Evolutionary conservation across 2,113 vertebrate genomes (phyloP).

Genomic region (Gavialis gangeticus): DNA sequence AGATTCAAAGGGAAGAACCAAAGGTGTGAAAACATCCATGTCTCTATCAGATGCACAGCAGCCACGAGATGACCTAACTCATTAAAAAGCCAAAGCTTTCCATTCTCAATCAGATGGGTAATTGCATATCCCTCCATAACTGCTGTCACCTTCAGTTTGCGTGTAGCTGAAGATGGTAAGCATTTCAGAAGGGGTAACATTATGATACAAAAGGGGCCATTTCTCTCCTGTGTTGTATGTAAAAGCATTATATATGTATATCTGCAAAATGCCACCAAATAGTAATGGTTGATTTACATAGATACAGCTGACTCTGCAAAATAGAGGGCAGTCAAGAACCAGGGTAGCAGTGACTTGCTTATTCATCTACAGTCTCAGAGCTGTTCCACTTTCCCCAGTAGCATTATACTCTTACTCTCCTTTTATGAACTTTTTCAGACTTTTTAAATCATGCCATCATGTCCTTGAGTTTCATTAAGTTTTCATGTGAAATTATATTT

Average conservation of each 20-base stretch:
- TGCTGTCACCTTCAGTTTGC: background rate
- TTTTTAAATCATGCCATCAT: background rate
- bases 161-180: background rate
- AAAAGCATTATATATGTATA: background rate
- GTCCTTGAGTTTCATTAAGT: background rate
- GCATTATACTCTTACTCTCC: background rate
- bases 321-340: background rate
- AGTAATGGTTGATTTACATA: background rate
- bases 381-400: background rate
- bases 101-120: background rate
- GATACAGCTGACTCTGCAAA: background rate
- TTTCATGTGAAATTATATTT: background rate
- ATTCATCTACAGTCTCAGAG: background rate
- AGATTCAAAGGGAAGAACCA: background rate
- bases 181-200: background rate
- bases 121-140: background rate
- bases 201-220: background rate
- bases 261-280: background rate
- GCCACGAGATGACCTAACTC: background rate
- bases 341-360: background rate
- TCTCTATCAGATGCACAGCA: background rate
- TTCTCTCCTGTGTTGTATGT: background rate
- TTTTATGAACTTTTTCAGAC: background rate
- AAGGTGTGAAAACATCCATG: background rate
- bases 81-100: rapidly evolving